Conservation (phyloP, 2,797 vertebrate species). For the Pangasius macronema region DNA sequence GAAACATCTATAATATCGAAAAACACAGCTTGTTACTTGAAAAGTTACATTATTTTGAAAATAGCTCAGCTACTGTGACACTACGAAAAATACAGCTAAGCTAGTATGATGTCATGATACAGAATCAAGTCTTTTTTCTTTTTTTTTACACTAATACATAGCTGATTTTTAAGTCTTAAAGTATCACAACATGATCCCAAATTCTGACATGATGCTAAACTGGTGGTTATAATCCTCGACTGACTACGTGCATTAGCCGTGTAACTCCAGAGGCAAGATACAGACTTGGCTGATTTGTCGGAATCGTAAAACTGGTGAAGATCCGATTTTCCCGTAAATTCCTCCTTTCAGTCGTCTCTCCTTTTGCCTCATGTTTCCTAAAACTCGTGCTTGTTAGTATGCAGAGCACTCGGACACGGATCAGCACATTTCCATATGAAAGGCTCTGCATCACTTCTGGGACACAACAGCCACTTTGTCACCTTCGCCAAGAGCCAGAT, state of each 20-base stretch:
- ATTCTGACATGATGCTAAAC: background rate
- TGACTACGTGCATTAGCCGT: no score
- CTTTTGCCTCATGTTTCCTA: conserved; percentile 27
- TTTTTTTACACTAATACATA: background rate
- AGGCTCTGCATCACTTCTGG: conserved; percentile 76
- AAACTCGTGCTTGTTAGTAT: conserved; percentile 75
- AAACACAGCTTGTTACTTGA: background rate
- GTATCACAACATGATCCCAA: background rate
- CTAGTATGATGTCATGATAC: background rate
- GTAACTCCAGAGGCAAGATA: background rate
- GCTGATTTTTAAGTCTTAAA: background rate
- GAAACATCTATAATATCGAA: background rate
- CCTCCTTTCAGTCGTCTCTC: background rate
- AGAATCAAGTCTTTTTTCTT: background rate
- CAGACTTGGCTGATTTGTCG: background rate
- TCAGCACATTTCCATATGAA: conserved; percentile 85
- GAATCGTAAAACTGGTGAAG: background rate
- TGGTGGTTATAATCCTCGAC: background rate
- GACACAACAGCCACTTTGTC: conserved; percentile 84
- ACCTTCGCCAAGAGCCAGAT: conserved; percentile 71
- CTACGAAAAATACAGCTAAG: no score
- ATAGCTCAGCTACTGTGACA: background rate
- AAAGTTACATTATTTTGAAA: background rate
- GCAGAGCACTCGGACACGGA: conserved; percentile 75
- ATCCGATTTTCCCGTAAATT: background rate